Conservation (phyloP, 1,140 invertebrate species). For the Pygmarrhopalites habei region DNA sequence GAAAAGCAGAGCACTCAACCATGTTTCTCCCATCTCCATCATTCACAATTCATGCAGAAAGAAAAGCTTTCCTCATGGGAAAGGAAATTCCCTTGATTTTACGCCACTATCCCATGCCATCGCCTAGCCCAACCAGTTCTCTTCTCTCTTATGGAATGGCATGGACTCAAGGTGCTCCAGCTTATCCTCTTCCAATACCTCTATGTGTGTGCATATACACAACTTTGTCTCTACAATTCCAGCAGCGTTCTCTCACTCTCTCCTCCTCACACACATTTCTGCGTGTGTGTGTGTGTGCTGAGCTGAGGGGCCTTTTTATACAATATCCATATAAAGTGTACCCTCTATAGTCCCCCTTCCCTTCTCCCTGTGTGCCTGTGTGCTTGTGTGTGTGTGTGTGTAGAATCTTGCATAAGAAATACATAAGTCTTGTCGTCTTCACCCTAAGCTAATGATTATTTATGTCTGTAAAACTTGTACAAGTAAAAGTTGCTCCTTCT, state of each 20-base stretch:
- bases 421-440: slow-evolving; percentile 9
- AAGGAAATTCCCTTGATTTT: slow-evolving; percentile 11
- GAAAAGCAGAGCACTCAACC: slow-evolving; percentile 8
- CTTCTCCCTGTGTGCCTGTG: no score
- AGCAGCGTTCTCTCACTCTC: no score
- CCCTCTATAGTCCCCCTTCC: neutral
- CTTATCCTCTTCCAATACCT: neutral
- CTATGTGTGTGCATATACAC: no score
- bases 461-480: slow-evolving; percentile 10
- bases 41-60: slow-evolving; percentile 16
- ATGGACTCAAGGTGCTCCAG: neutral
- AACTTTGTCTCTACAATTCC: no score
- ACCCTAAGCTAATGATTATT: slow-evolving; percentile 12
- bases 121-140: neutral
- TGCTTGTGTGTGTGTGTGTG: no score
- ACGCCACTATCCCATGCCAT: neutral
- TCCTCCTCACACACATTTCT: no score
- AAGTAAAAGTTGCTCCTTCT: neutral
- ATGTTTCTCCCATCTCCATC: slow-evolving; percentile 10
- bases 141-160: no score
- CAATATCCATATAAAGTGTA: no score
- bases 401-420: slow-evolving; percentile 12
- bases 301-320: no score
- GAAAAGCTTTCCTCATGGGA: slow-evolving; percentile 7
- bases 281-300: no score